Conservation (phyloP, 2,797 vertebrate genomes). For the Trachurus trachurus region DNA sequence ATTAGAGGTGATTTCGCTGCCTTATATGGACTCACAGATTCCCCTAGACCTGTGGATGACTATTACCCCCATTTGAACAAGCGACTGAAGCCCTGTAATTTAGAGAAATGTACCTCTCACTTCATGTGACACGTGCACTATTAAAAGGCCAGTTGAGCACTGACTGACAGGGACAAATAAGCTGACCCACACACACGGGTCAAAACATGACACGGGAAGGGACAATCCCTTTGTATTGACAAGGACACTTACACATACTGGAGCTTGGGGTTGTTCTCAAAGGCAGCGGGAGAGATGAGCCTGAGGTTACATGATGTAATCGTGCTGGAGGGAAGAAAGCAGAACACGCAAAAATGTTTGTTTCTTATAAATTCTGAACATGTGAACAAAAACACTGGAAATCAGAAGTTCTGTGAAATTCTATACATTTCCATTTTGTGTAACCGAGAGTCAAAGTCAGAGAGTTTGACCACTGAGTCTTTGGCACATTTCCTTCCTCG, state of each 20-base stretch:
- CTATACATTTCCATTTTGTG: no score
- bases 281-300: conserved; percentile 83
- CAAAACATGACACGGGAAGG: conserved; percentile 52
- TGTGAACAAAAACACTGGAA: not conserved
- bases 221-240: conserved; percentile 40
- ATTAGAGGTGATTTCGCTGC: not conserved
- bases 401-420: not conserved
- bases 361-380: not conserved
- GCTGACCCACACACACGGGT: conserved; percentile 41
- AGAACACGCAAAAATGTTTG: not conserved
- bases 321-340: conserved; percentile 75
- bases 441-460: no score
- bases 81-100: conserved; percentile 3
- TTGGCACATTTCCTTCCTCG: no score
- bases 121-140: not conserved
- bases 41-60: conserved; percentile 13
- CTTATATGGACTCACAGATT: conserved; percentile 5
- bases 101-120: not conserved
- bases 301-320: conserved; percentile 82
- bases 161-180: conserved; percentile 77
- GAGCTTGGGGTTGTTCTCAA: conserved; percentile 85
- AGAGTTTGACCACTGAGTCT: no score
- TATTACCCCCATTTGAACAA: not conserved
- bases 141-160: conserved; percentile 21
- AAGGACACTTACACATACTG: conserved; percentile 88